Conservation (phyloP, 2,888 invertebrate species). For the Oxytorus armatus region DNA sequence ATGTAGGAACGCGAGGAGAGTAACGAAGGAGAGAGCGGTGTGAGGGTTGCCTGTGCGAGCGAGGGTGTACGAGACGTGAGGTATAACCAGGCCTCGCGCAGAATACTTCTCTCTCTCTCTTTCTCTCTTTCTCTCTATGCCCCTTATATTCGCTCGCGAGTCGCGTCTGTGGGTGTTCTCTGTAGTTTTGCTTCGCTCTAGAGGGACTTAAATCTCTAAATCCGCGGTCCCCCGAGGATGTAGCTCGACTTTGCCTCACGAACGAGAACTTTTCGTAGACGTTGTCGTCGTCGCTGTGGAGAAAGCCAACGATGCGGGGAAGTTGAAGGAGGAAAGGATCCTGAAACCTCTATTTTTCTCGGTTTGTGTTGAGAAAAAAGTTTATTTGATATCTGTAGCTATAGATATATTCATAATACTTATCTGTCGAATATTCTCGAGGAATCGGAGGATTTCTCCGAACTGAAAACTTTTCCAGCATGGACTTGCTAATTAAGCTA, state of each 20-base stretch:
- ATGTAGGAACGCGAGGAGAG: not conserved
- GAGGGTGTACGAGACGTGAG: conserved; percentile 6
- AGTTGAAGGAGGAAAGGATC: no score
- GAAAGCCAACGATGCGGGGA: conserved; percentile 7
- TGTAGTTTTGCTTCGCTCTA: conserved; percentile 26
- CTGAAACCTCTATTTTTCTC: conserved; percentile 50
- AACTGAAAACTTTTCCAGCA: conserved; percentile 38
- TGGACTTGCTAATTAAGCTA: conserved; percentile 53
- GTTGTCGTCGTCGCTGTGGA: conserved; percentile 11
- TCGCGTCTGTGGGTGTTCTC: conserved; percentile 41
- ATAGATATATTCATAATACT: conserved; percentile 14
- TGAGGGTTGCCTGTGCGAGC: not conserved
- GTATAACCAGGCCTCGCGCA: not conserved
- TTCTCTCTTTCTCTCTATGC: no score
- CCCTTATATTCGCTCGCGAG: conserved; percentile 33
- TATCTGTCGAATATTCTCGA: conserved; percentile 29
- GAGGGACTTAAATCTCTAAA: conserved; percentile 49
- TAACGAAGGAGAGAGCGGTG: not conserved
- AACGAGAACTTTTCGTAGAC: conserved; percentile 44
- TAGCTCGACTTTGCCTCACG: conserved; percentile 22
- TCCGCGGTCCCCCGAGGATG: conserved; percentile 40
- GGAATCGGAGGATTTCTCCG: not conserved
- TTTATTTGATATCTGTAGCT: conserved; percentile 24
- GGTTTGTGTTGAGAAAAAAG: conserved; percentile 43
- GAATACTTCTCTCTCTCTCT: conserved; percentile 1